Conservation (phyloP, 2,888 invertebrate species). For the Volucella zonaria region DNA sequence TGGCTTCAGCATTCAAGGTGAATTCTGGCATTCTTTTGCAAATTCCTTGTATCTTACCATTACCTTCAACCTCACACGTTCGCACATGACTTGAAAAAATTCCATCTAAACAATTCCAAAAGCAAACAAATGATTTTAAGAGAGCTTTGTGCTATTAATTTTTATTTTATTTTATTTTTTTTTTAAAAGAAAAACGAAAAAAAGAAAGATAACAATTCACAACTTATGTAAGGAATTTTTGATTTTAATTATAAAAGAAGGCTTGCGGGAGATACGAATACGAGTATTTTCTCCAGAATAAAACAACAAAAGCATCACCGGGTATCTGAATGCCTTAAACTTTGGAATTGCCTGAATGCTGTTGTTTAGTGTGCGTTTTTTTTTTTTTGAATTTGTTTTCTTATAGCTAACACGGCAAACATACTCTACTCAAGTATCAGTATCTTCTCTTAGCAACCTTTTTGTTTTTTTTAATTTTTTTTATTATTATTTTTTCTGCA, state of each 20-base stretch:
- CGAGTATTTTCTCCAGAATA: conserved; percentile 15
- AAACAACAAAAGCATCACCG: neutral
- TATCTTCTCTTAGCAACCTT: conserved; percentile 16
- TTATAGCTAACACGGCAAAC: conserved; percentile 3
- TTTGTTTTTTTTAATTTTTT: neutral
- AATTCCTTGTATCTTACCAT: conserved; percentile 23
- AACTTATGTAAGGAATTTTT: conserved; percentile 25
- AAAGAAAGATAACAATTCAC: conserved; percentile 19
- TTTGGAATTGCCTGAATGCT: neutral
- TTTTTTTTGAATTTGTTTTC: neutral
- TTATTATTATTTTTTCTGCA: conserved; percentile 20
- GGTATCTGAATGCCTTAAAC: neutral
- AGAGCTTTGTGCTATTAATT: no score
- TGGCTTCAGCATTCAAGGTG: conserved; percentile 50
- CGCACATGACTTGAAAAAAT: conserved; percentile 2
- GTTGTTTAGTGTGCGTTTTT: neutral
- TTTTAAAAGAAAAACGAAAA: neutral
- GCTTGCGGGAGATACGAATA: conserved; percentile 18
- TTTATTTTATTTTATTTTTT: no score
- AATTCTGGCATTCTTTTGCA: conserved; percentile 38
- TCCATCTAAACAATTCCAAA: conserved; percentile 6
- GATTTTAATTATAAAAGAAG: conserved; percentile 22
- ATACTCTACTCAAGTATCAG: neutral
- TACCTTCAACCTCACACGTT: neutral
- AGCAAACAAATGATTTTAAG: conserved; percentile 2